Evolutionary conservation across 1,140 invertebrate species (phyloP), one percentile per base, ranked within the genome.

Genomic region (Drosophila pachea): DNA sequence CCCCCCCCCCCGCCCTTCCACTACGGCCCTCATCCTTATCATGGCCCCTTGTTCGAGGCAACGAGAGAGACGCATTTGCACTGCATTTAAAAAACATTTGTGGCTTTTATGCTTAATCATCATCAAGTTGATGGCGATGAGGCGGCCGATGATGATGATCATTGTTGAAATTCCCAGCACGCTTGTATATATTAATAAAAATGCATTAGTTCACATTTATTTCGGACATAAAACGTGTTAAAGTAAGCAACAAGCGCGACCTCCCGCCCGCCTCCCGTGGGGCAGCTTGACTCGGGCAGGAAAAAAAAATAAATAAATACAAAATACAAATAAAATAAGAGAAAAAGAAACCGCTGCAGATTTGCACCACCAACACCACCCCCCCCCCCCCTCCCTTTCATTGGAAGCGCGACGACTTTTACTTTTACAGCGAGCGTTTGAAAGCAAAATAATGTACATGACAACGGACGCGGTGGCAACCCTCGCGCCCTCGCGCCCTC

Each of bases 181-280:
- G 82, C 82, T 78, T 86, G 81, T 86, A 87, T 82, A 87, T 86
- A 83, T 86, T 86, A 86, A 86, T 86, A 86, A 86, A 86, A 86
- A 86, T 86, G 82, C 82, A 86, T 86, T 86, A 86, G 83, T 86
- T 75, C 77, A 86, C 82, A 86, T 86, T 86, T 86, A 86, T 86
- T 84, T 77, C 74, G 68, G 77, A 81, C 81, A 84, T 86, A 84
- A 83, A 84, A 84, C 81, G 79, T 84, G 79, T 86, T 76, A 84
- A 79, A 79, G 76, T 67, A 67, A 73, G 68, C 77, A 81, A 76
- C 64, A 52, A 55, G 63, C 53, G 45, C 50, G 31, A 47, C 31
- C 68, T 9, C 52, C 53, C 47, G 31, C 53, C 22, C 22, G 35
- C 8, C 14, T 56, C 73, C 73, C 77, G 53, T 53, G 66, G 59